A percentile compares a stretch with the other conserved stretches of the same genome.
Conservation (phyloP, 53 echinoderm and acorn worm genomes). For the Actinopyga echinites region DNA sequence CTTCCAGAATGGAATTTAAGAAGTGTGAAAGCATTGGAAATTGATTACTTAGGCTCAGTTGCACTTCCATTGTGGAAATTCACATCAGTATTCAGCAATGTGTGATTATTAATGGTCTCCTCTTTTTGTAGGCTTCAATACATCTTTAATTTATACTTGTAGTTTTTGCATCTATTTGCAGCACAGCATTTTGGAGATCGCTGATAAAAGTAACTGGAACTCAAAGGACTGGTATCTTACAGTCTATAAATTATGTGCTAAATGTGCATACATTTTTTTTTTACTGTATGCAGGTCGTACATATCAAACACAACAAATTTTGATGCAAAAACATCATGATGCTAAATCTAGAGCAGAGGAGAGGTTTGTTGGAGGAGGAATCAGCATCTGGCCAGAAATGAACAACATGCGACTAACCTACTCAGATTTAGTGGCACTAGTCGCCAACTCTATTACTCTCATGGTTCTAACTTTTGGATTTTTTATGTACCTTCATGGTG, state of each 20-base stretch:
- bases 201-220: not conserved
- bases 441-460: constrained; percentile 31
- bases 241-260: not conserved
- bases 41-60: too few species aligned
- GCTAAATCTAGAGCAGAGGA: constrained; percentile 70
- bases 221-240: not conserved
- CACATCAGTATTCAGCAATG: too few species aligned
- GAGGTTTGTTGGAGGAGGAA: constrained; percentile 66
- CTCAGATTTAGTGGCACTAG: constrained; percentile 51
- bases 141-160: too few species aligned
- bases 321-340: constrained; percentile 73
- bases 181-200: too few species aligned
- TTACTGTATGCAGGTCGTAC: constrained; percentile 50
- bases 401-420: constrained; percentile 75
- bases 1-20: too few species aligned
- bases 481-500: constrained; percentile 69
- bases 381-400: constrained; percentile 85
- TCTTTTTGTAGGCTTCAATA: too few species aligned
- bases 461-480: constrained; percentile 37
- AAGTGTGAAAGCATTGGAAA: too few species aligned
- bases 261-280: not conserved
- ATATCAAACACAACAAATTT: constrained; percentile 67
- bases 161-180: too few species aligned
- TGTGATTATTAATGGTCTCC: too few species aligned
- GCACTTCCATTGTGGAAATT: too few species aligned